Percentiles rank a stretch among this genome's conserved stretches.
phyloP scores from a whole-genome alignment of 2,113 vertebrate species.

The Hydropotes inermis region DNA sequence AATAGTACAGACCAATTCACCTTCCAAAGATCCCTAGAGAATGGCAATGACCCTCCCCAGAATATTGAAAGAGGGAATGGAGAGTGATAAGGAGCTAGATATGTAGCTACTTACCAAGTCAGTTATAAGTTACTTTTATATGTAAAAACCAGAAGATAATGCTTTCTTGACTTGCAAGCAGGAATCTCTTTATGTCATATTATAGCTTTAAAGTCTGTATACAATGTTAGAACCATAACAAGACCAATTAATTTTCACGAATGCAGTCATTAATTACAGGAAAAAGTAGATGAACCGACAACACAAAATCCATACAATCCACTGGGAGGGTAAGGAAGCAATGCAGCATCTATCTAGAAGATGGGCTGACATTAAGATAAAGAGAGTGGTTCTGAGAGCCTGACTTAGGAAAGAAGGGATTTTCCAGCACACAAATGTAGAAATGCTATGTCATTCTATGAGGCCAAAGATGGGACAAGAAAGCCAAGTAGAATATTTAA shows the following conservation, averaged over 20 bases:
- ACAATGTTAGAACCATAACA: background rate
- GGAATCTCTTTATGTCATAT: background rate
- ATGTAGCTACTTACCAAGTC: background rate
- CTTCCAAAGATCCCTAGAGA: background rate
- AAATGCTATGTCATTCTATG: background rate
- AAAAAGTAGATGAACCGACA: background rate
- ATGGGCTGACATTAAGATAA: background rate
- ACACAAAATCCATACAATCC: background rate
- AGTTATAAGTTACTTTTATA: background rate
- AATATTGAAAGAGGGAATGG: background rate
- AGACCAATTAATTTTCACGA: background rate
- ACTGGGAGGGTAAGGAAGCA: background rate
- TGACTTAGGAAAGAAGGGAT: background rate
- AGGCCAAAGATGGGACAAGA: background rate
- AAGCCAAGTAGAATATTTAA: background rate
- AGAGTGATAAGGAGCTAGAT: background rate
- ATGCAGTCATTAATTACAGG: background rate
- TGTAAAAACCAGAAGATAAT: background rate
- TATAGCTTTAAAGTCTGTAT: background rate
- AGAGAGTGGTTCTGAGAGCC: background rate
- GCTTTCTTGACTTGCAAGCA: background rate
- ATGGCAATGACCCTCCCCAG: background rate
- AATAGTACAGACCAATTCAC: background rate
- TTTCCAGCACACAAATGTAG: background rate
- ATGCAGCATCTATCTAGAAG: background rate